Base-by-base conservation (phyloP, 2,888 invertebrate genomes). In the Ophraella communa region DNA sequence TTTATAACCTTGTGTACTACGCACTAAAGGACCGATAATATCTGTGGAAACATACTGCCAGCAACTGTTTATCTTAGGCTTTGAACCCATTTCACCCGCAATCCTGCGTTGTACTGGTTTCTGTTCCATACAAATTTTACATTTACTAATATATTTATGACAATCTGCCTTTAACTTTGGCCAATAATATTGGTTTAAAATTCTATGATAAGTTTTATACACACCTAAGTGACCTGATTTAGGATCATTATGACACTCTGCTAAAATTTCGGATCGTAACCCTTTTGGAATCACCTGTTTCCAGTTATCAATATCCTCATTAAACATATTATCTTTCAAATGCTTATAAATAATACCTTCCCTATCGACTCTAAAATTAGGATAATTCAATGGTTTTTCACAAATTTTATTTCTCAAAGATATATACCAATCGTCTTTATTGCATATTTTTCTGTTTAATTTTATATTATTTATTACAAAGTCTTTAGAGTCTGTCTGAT, bases 141-240 rank as follows among this genome's bases (percentile, higher is more conserved):
- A 55, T n/a, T 42, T 4, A 17, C 24, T 7, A 4, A 55, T 18
- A 23, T 10, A 55, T 14, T n/a, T 4, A 2, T 10, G 18, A 55
- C 11, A 55, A n/a, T 55, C 55, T 20, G 3, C 0, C 2, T 21
- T 4, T 24, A 55, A 21, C 11, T 24, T 24, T 1, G 55, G 44
- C 55, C 55, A 55, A 18, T n/a, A 42, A 11, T 42, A 44, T 20
- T 30, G 27, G 10, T 30, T 30, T 8, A 8, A 30, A 20, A 62
- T 44, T 11, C 45, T 23, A 8, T 54, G 23, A n/a, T 21, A 39
- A 7, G 59, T 62, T 33, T 62, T 52, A 47, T 23, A 55, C 5
- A 58, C 45, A n/a, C 62, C 66, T 14, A 63, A 11, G 33, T 66
- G 58, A 11, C 59, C 60, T n/a, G 59, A 44, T n/a, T 17, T 55